Percentiles rank a stretch among this genome's conserved stretches.
These are phyloP conservation scores for Drosophila mimica DNA, from an alignment of 2,888 invertebrate species.

Conservation along the genomic window DNA sequence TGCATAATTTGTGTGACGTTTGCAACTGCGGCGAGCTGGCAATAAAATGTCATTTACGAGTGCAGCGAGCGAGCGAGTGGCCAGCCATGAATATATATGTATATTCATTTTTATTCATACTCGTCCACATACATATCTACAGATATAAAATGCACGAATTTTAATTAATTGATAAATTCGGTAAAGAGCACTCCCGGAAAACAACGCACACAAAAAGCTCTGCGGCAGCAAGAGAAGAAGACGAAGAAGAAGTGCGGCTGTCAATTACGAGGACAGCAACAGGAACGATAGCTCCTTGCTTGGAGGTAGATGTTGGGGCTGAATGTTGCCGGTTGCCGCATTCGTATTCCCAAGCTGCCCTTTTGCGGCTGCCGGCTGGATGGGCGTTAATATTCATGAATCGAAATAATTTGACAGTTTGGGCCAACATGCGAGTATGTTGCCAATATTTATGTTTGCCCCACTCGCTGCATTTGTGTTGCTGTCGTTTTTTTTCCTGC, in stretches of 20 bases:
- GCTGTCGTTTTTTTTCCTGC: slow-evolving; percentile 9
- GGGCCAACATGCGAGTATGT: slow-evolving; percentile 81
- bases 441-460: slow-evolving; percentile 75
- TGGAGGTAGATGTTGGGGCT: slow-evolving; percentile 11
- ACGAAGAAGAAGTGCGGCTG: slow-evolving; percentile 72
- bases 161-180: slow-evolving; percentile 82
- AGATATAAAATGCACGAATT: slow-evolving; percentile 79
- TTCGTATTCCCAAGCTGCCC: slow-evolving; percentile 43
- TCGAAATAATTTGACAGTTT: slow-evolving; percentile 81
- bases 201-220: slow-evolving; percentile 16
- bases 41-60: slow-evolving; percentile 79
- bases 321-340: slow-evolving; percentile 8
- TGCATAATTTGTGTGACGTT: slow-evolving; percentile 82
- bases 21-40: slow-evolving; percentile 51
- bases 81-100: slow-evolving; percentile 36
- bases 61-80: slow-evolving; percentile 28
- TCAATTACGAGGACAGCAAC: slow-evolving; percentile 72
- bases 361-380: slow-evolving; percentile 45
- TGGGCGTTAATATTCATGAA: slow-evolving; percentile 82
- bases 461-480: slow-evolving; percentile 16
- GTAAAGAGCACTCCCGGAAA: slow-evolving; percentile 61
- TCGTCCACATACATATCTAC: slow-evolving; percentile 38
- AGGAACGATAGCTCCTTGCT: slow-evolving; percentile 56
- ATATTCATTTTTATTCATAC: slow-evolving; percentile 41
- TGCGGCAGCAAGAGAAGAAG: slow-evolving; percentile 23